These are phyloP conservation scores for Dermolepida albohirtum DNA, from an alignment of 2,888 invertebrate genomes.

Conservation along the genomic window DNA sequence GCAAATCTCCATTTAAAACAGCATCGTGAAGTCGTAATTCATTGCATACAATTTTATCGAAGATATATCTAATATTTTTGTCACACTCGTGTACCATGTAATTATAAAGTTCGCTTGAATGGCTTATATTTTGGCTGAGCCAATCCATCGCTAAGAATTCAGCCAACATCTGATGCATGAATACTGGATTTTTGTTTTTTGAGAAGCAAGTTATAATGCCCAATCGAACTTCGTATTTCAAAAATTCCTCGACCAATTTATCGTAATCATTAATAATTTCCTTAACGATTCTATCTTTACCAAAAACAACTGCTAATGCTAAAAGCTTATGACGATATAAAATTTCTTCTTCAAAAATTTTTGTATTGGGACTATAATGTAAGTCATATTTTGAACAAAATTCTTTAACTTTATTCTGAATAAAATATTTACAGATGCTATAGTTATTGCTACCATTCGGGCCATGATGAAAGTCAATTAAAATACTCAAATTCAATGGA, in stretches of 20 bases:
- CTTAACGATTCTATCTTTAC: not conserved
- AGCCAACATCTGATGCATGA: not conserved
- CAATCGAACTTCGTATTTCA: not conserved
- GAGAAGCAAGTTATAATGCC: not conserved
- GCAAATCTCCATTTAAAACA: too few species aligned
- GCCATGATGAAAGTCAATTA: not conserved
- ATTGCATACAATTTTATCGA: too few species aligned
- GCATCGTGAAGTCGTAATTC: too few species aligned
- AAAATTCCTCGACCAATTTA: slow-evolving; percentile 7
- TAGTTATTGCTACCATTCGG: slow-evolving; percentile 3
- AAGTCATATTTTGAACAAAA: slow-evolving; percentile 10
- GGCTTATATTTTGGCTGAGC: not conserved
- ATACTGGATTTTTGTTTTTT: not conserved
- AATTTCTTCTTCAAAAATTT: not conserved
- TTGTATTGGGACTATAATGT: slow-evolving; percentile 7
- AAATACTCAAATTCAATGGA: slow-evolving; percentile 5
- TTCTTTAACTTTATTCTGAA: slow-evolving; percentile 6
- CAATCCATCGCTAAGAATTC: not conserved
- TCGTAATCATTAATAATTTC: slow-evolving; percentile 17
- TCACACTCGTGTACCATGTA: too few species aligned
- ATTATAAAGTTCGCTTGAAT: too few species aligned
- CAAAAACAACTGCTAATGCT: slow-evolving; percentile 9
- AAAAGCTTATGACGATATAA: slow-evolving; percentile 6
- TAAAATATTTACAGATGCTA: not conserved
- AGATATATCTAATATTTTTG: too few species aligned